A percentile compares a stretch with the other conserved stretches of the same genome.
Conservation (phyloP, 2,888 invertebrate species). For the Fragum fragum region DNA sequence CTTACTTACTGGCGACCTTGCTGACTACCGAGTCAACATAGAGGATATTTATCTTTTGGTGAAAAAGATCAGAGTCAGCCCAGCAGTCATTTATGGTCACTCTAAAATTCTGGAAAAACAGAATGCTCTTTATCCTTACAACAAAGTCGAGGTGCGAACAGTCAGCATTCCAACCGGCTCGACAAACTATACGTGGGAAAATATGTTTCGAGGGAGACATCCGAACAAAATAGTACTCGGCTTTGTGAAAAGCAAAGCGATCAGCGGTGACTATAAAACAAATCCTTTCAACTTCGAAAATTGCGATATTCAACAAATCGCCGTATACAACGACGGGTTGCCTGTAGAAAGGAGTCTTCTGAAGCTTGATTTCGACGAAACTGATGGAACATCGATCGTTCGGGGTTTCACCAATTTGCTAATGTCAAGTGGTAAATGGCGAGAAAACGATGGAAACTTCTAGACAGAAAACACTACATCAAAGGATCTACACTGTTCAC, state of each 20-base stretch:
- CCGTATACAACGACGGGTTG: slow-evolving; percentile 47
- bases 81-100: slow-evolving; percentile 41
- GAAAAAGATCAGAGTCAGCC: slow-evolving; percentile 38
- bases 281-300: too few relatives aligned
- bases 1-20: slow-evolving; percentile 31
- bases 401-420: slow-evolving; percentile 49
- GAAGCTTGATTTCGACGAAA: slow-evolving; percentile 39
- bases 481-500: too few relatives aligned
- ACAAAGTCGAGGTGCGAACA: slow-evolving; percentile 19
- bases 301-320: slow-evolving; percentile 47
- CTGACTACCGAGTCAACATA: slow-evolving; percentile 34
- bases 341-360: slow-evolving; percentile 50
- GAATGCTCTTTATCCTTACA: slow-evolving; percentile 42
- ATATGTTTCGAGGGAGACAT: slow-evolving; percentile 50
- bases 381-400: slow-evolving; percentile 27
- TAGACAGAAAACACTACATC: slow-evolving; percentile 25
- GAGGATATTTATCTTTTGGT: slow-evolving; percentile 40
- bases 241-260: slow-evolving; percentile 46
- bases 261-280: slow-evolving; percentile 43
- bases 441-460: slow-evolving; percentile 34
- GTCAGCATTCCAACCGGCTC: slow-evolving; percentile 46
- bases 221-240: slow-evolving; percentile 42
- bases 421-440: slow-evolving; percentile 21
- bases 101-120: slow-evolving; percentile 33
- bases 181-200: slow-evolving; percentile 47